These are phyloP conservation scores for Oreochromis tanganicae DNA, from an alignment of 2,113 vertebrate genomes.

Conservation along the genomic window DNA sequence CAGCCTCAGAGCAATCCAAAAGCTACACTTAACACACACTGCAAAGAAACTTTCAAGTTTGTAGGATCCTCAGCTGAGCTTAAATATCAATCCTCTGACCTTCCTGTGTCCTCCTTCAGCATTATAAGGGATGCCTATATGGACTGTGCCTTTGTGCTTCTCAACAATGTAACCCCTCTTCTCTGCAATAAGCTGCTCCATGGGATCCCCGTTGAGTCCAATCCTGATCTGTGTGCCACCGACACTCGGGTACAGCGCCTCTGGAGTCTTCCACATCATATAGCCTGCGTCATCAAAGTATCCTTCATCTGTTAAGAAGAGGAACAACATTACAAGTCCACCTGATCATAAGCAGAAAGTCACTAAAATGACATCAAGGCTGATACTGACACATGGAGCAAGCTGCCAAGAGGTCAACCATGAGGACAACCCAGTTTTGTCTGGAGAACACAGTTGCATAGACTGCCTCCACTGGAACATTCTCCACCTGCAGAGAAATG, in stretches of 20 bases:
- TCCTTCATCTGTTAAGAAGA: slow-evolving; percentile 25
- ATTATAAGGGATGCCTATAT: slow-evolving; percentile 44
- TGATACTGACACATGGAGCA: slow-evolving; percentile 50
- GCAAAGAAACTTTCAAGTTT: background rate
- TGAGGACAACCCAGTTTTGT: slow-evolving; percentile 50
- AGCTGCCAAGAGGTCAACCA: slow-evolving; percentile 49
- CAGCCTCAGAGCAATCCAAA: background rate
- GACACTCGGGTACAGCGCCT: background rate
- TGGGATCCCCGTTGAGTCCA: slow-evolving; percentile 25
- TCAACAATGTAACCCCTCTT: slow-evolving; percentile 19
- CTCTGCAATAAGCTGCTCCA: background rate
- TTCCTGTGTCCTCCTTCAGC: slow-evolving; percentile 52
- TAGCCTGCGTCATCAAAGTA: background rate
- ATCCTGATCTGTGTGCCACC: background rate
- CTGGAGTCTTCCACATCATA: slow-evolving; percentile 45
- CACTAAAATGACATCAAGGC: background rate
- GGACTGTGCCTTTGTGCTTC: background rate
- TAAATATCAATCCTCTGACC: background rate
- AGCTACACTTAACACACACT: too few species aligned
- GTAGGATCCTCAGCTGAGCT: background rate
- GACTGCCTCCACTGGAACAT: slow-evolving; percentile 47
- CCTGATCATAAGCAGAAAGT: background rate
- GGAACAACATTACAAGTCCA: background rate
- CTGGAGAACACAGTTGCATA: slow-evolving; percentile 57
- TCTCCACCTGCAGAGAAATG: slow-evolving; percentile 31